Percentiles rank a stretch among this genome's conserved stretches.
phyloP scores from a whole-genome alignment of 2,113 vertebrate genomes.

The Columba janthina region DNA sequence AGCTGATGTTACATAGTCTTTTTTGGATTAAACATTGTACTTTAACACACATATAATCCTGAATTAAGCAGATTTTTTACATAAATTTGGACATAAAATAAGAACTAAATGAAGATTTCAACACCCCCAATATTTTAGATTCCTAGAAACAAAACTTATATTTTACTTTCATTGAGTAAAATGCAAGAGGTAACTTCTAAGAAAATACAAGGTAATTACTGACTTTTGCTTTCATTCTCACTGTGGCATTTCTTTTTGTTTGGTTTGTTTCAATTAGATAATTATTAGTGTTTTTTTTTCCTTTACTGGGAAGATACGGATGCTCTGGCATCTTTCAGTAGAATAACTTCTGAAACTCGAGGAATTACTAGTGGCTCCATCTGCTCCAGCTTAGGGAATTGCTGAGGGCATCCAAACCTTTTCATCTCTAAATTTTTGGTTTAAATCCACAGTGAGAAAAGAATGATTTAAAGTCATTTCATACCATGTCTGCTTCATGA shows the following conservation, averaged over 20 bases:
- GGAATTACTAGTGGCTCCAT: not conserved
- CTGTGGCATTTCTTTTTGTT: rapidly evolving
- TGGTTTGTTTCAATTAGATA: not conserved
- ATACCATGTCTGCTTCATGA: rapidly evolving
- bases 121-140: not conserved
- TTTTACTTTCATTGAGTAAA: not conserved
- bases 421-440: not conserved
- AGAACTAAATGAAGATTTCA: not conserved
- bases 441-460: not conserved
- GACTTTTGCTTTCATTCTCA: not conserved
- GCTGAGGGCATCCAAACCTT: not conserved
- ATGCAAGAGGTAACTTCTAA: not conserved
- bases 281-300: not conserved
- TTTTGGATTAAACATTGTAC: not conserved
- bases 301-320: not conserved
- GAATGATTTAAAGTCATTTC: not conserved
- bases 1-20: not conserved
- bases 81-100: not conserved
- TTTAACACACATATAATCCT: not conserved
- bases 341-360: not conserved
- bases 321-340: not conserved
- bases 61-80: not conserved
- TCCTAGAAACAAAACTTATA: rapidly evolving
- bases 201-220: not conserved
- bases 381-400: not conserved